phyloP scores from a whole-genome alignment of 2,888 invertebrate genomes.

The Phyllotreta striolata region DNA sequence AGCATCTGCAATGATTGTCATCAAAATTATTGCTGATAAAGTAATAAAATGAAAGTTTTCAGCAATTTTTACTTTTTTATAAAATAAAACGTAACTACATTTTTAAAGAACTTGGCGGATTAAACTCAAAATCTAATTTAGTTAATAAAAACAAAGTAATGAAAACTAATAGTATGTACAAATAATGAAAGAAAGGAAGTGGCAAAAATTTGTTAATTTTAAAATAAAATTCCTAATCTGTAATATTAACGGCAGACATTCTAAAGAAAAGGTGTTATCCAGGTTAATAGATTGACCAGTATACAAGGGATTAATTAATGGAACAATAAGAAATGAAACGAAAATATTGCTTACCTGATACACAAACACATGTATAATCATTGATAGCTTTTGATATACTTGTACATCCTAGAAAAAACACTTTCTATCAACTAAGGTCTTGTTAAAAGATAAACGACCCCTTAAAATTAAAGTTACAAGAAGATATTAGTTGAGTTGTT shows the following conservation, averaged over 20 bases:
- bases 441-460: slow-evolving; percentile 18
- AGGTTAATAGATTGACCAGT: slow-evolving; percentile 37
- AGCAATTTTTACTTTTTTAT: too few species aligned
- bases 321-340: background rate
- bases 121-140: too few species aligned
- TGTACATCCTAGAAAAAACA: slow-evolving; percentile 41
- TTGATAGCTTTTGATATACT: slow-evolving; percentile 36
- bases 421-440: slow-evolving; percentile 16
- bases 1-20: slow-evolving; percentile 1
- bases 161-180: background rate
- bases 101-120: too few species aligned
- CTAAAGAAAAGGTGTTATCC: slow-evolving; percentile 1
- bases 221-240: slow-evolving; percentile 2
- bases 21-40: background rate
- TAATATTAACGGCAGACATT: slow-evolving; percentile 17
- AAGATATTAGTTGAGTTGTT: background rate
- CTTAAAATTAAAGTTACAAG: background rate
- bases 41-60: too few species aligned
- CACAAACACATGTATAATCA: slow-evolving; percentile 37
- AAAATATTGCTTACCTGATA: slow-evolving; percentile 39
- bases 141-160: background rate
- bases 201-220: background rate
- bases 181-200: background rate
- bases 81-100: background rate
- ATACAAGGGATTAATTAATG: slow-evolving; percentile 25